phyloP scores from a whole-genome alignment of 2,888 invertebrate species.

The Rhamphomyia laevipes region DNA sequence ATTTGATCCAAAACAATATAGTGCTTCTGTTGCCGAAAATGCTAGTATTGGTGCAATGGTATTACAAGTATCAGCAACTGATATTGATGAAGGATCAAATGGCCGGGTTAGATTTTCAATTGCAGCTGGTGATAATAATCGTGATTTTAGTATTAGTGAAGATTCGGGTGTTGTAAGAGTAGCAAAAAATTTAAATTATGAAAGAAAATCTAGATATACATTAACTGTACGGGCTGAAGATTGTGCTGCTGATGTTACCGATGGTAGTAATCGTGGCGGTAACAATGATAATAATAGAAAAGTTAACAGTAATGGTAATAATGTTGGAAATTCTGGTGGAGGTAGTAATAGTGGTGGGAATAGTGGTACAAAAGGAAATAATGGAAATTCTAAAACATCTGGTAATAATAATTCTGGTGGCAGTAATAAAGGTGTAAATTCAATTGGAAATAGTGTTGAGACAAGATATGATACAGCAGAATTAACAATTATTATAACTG shows the following conservation, averaged over 20 bases:
- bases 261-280: conserved; percentile 12
- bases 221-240: conserved; percentile 81
- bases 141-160: conserved; percentile 85
- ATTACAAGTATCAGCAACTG: conserved; percentile 78
- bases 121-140: conserved; percentile 75
- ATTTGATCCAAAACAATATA: conserved; percentile 81
- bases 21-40: conserved; percentile 82
- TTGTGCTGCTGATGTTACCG: conserved; percentile 59
- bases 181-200: conserved; percentile 87
- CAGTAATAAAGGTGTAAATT: not conserved
- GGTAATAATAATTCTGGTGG: conserved; percentile 5
- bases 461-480: conserved; percentile 65
- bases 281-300: not conserved
- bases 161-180: conserved; percentile 84
- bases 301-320: not conserved
- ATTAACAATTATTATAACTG: conserved; percentile 72
- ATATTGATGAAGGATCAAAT: conserved; percentile 77
- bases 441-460: conserved; percentile 15
- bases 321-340: conserved; percentile 1
- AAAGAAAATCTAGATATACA: conserved; percentile 73
- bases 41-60: conserved; percentile 89
- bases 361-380: not conserved
- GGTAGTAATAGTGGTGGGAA: not conserved
- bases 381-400: not conserved
- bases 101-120: conserved; percentile 89